Conservation (phyloP, 2,797 vertebrate genomes). For the Acanthurus lineatus region DNA sequence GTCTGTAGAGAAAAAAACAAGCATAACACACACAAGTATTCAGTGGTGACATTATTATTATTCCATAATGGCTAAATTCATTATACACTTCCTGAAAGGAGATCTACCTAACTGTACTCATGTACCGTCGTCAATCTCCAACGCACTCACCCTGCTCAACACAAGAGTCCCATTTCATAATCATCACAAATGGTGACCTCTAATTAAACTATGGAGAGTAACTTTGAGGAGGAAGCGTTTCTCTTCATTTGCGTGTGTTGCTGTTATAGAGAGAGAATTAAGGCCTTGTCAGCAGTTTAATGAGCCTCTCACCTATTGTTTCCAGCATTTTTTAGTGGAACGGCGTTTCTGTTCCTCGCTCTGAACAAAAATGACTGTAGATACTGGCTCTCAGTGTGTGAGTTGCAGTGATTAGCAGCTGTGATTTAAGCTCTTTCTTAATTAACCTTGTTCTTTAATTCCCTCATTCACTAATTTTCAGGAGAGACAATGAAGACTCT, state of each 20-base stretch:
- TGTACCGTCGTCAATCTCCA: slow-evolving; percentile 49
- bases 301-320: slow-evolving; percentile 79
- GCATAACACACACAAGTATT: neutral
- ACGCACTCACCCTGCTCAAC: slow-evolving; percentile 46
- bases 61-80: slow-evolving; percentile 55
- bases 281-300: slow-evolving; percentile 81
- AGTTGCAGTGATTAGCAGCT: slow-evolving; percentile 77
- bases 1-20: neutral
- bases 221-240: slow-evolving; percentile 62
- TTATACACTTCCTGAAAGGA: slow-evolving; percentile 51
- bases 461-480: slow-evolving; percentile 73
- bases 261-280: slow-evolving; percentile 64
- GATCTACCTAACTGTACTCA: slow-evolving; percentile 58
- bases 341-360: slow-evolving; percentile 43
- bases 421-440: slow-evolving; percentile 84
- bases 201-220: slow-evolving; percentile 76
- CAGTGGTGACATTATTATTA: slow-evolving; percentile 3
- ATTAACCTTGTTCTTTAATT: slow-evolving; percentile 85
- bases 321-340: slow-evolving; percentile 61
- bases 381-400: slow-evolving; percentile 64
- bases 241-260: slow-evolving; percentile 67
- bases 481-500: slow-evolving; percentile 73
- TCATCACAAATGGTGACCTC: slow-evolving; percentile 71
- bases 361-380: slow-evolving; percentile 63
- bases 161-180: slow-evolving; percentile 61